Base-by-base conservation (phyloP, 2,888 invertebrate genomes). In the Dasysyrphus albostriatus region DNA sequence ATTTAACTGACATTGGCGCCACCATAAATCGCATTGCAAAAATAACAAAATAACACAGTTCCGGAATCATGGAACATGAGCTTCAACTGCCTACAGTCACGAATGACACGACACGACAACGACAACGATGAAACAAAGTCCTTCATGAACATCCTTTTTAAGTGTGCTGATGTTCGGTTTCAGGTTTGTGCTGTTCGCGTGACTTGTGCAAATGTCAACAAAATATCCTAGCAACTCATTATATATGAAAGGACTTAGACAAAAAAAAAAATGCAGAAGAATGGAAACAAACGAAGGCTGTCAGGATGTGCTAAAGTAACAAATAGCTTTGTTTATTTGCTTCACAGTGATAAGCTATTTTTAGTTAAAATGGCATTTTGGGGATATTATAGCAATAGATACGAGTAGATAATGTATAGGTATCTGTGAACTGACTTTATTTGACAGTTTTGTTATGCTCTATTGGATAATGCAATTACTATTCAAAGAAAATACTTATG, bases 1-100 rank as follows among this genome's bases (percentile, higher is more conserved):
- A 87, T 82, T 87, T 87, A 87, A 87, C 85, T 82, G 85, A 87
- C 82, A 63, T 78, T 87, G 85, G 85, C 85, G 85, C 85, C 85
- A 82, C 72, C 74, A 74, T 82, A 87, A 87, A 87, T 87, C 82
- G 85, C 82, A 82, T 78, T 70, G 85, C 77, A 67, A 82, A 81
- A 74, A 24, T 24, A 24, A 24, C 24, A 69, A 82, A 85, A 74
- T 58, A 70, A 70, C 70, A 70, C 59, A 70, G 32, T 67, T 44
- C 74, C 63, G 76, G 73, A 77, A 76, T 82, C 82, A 82, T 82
- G 78, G 77, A 87, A 87, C 82, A 82, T 87, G 78, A 82, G 82
- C 85, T 82, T 78, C 70, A 82, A 87, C 78, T 87, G 82, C 82
- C 85, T 75, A 69, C 69, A 69, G 54, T 39, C 51, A 69, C 69